Evolutionary conservation across 2,888 invertebrate genomes (phyloP).

Genomic region (Halictus ligatus): DNA sequence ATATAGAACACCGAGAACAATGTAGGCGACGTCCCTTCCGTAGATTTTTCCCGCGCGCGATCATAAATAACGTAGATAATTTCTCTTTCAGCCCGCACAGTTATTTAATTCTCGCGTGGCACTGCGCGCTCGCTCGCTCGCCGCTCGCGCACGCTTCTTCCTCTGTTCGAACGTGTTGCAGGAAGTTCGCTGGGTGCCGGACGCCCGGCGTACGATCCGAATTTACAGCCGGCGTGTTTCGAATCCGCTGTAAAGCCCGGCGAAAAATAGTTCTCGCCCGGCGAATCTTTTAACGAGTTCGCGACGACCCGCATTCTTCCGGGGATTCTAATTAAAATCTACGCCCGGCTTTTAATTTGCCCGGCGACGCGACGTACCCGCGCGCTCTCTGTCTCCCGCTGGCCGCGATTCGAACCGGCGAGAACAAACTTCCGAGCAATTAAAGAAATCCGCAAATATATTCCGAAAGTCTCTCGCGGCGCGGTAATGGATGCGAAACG

Average conservation of each 20-base stretch:
- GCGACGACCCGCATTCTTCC: slow-evolving; percentile 1
- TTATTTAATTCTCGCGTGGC: not conserved
- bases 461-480: not conserved
- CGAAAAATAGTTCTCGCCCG: slow-evolving; percentile 5
- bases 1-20: not conserved
- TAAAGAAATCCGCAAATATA: slow-evolving; percentile 8
- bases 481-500: not conserved
- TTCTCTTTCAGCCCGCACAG: not conserved
- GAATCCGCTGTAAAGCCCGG: not conserved
- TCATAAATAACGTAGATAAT: not conserved
- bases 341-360: slow-evolving; percentile 1
- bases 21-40: not conserved
- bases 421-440: slow-evolving; percentile 6
- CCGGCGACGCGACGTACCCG: not conserved
- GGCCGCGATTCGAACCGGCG: not conserved
- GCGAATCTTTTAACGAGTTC: slow-evolving; percentile 13
- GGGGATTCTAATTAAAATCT: slow-evolving; percentile 18
- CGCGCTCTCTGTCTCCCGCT: not conserved
- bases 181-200: not conserved
- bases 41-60: not conserved
- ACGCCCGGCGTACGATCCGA: not conserved
- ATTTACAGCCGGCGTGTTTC: not conserved
- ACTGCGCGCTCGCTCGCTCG: not conserved
- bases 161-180: not conserved
- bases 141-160: not conserved